A percentile compares a stretch with the other conserved stretches of the same genome.
These are phyloP conservation scores for Latrodectus elegans DNA, from an alignment of 2,888 invertebrate species.

Conservation along the genomic window DNA sequence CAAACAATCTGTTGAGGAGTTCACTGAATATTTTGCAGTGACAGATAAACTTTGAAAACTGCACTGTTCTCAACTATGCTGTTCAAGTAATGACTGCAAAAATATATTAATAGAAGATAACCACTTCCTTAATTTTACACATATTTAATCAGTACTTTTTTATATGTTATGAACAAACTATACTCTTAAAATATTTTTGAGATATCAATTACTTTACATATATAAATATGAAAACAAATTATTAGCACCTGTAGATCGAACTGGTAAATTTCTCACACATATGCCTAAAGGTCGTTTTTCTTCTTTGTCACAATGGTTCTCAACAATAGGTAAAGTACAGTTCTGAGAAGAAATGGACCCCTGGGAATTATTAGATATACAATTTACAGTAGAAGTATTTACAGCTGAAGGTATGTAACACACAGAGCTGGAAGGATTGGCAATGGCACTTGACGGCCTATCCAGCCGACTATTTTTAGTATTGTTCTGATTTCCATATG, in stretches of 20 bases:
- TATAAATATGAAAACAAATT: too few species aligned
- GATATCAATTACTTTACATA: too few species aligned
- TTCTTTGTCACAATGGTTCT: conserved; percentile 78
- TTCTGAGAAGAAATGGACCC: conserved; percentile 46
- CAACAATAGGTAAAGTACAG: conserved; percentile 30
- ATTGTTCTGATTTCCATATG: conserved; percentile 71
- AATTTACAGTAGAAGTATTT: conserved; percentile 53
- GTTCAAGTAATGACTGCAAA: too few species aligned
- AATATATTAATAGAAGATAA: too few species aligned
- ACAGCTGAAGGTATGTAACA: conserved; percentile 66
- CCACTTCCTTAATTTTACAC: too few species aligned
- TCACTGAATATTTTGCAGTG: too few species aligned
- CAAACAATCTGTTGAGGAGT: too few species aligned
- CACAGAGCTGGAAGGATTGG: conserved; percentile 73
- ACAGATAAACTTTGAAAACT: too few species aligned
- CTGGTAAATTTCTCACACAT: conserved; percentile 91
- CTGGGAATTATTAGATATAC: conserved; percentile 46
- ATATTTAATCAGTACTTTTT: too few species aligned
- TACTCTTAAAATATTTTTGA: too few species aligned
- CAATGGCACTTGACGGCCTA: conserved; percentile 70
- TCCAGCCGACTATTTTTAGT: conserved; percentile 70
- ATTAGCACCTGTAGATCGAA: conserved; percentile 81
- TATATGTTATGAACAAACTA: too few species aligned
- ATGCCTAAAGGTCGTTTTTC: conserved; percentile 89
- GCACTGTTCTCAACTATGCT: too few species aligned